Evolutionary conservation across 2,797 vertebrate species (phyloP).

Genomic region (Botia kubotai): DNA sequence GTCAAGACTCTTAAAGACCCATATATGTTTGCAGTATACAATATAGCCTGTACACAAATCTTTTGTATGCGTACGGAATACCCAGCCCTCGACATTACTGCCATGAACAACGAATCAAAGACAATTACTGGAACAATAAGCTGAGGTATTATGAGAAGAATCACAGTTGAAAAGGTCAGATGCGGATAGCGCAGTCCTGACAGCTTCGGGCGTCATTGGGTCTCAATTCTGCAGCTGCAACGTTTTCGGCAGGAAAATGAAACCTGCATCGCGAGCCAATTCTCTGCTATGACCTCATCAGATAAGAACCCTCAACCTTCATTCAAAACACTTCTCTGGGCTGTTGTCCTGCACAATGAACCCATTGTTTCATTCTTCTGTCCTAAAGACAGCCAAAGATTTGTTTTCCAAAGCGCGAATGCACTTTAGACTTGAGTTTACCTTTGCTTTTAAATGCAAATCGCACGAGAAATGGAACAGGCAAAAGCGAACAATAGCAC

Average conservation of each 20-base stretch:
- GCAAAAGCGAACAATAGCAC: constrained; percentile 1
- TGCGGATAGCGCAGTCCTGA: not conserved
- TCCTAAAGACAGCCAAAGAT: no score
- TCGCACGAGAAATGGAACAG: not conserved
- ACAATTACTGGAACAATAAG: no score
- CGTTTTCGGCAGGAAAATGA: constrained; percentile 4
- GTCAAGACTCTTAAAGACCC: no score
- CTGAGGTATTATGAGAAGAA: not conserved
- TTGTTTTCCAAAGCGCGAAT: no score
- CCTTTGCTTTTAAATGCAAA: constrained; percentile 1
- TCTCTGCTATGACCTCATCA: constrained; percentile 24
- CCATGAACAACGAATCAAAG: no score
- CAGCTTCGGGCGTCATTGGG: not conserved
- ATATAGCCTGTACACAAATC: no score
- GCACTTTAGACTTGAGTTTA: not conserved
- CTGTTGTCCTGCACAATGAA: not conserved
- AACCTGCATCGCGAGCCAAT: not conserved
- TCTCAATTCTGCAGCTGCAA: not conserved
- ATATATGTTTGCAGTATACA: no score
- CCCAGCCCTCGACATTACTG: no score
- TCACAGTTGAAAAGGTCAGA: not conserved
- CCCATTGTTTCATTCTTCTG: not conserved
- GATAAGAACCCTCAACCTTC: constrained; percentile 7
- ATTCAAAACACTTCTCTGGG: not conserved
- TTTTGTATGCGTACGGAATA: no score